Percentiles rank a stretch among this genome's conserved stretches.
Evolutionary conservation across 1,140 invertebrate species (phyloP).

Genomic region (Bombus waltoni): DNA sequence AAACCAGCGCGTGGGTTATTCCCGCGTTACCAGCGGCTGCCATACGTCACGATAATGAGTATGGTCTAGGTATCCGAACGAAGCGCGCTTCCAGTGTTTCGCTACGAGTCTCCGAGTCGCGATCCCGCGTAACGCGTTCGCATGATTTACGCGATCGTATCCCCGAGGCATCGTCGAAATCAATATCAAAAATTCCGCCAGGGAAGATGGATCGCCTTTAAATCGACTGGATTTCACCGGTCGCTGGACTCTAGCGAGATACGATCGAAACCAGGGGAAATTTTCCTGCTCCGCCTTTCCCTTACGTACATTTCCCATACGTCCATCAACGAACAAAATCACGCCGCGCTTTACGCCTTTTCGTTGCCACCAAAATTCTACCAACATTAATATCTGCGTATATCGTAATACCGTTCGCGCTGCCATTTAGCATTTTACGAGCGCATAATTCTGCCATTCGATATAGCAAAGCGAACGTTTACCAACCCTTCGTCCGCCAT

Average conservation of each 20-base stretch:
- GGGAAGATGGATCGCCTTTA: not conserved
- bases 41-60: constrained; percentile 73
- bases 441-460: not conserved
- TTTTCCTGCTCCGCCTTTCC: not conserved
- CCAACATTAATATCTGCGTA: not conserved
- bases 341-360: not conserved
- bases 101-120: constrained; percentile 9
- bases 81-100: constrained; percentile 22
- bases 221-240: not conserved
- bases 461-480: constrained; percentile 7
- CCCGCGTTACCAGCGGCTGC: constrained; percentile 56
- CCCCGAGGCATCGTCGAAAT: constrained; percentile 63
- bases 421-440: constrained; percentile 13
- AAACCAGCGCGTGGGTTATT: not conserved
- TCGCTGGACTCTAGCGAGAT: not conserved
- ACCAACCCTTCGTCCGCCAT: too few species aligned
- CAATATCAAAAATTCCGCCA: constrained; percentile 60
- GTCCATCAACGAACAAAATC: not conserved
- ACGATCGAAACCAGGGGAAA: not conserved
- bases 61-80: constrained; percentile 45
- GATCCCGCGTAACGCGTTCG: constrained; percentile 7
- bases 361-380: not conserved
- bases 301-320: too few species aligned
- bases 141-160: constrained; percentile 64
- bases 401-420: too few species aligned